Base-by-base conservation (phyloP, 2,113 vertebrate species). In the Benitochromis conjunctus region DNA sequence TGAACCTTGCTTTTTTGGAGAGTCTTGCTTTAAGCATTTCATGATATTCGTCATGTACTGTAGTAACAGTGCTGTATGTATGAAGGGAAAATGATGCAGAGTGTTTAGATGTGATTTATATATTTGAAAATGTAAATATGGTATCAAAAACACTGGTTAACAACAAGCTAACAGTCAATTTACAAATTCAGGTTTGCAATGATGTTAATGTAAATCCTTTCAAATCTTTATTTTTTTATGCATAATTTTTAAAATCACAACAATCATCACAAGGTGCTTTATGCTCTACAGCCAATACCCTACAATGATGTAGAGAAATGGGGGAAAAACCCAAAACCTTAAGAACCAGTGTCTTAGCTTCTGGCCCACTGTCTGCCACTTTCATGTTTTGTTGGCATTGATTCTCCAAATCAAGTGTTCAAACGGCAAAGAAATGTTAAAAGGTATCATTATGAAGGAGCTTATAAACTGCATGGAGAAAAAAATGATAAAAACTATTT, bases 1-100 rank as follows among this genome's bases (percentile, higher is more conserved):
- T 34, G 2, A 62, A 36, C 18, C 6, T 9, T 1, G 12, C 6
- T 34, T 34, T 60, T 5, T 6, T 7, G 3, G 57, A 60, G 29
- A 2, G 8, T 60, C 0, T 60, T 31, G 12, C 26, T 58, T 16
- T 31, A 29, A 29, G 13, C 3, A 18, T 18, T 60, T 31, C 26
- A 18, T 31, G 0, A 29, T 2, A 60, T 60, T 60, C 31, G 57
- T 31, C 2, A 9, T 60, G 57, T 26, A 9, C 26, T 34, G 57
- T 16, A 2, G 29, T 5, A 18, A 10, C 57, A 34, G 2, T 10
- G 57, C 57, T 16, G 16, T 34, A 18, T 31, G 8, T 60, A 34
- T 19, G 16, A 18, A 34, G 29, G 57, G 9, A 6, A 60, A 34
- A 18, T 9, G 4, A 31, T 60, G 18, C 57, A 0, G 29, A 60